Evolutionary conservation across 2,888 invertebrate genomes (phyloP).

Genomic region (Cacoxenus indagator): DNA sequence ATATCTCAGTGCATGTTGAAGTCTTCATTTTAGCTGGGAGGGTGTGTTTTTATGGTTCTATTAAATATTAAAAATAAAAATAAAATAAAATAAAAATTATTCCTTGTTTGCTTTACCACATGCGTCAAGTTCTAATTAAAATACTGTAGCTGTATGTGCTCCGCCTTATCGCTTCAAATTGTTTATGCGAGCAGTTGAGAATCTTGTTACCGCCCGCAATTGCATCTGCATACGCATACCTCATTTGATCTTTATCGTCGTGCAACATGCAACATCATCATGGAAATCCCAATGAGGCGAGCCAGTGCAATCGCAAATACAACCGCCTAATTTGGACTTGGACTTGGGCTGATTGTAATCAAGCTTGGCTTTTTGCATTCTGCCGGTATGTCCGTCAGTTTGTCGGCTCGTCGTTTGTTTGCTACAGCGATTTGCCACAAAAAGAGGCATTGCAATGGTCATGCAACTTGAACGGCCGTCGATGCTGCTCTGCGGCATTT

Average conservation of each 20-base stretch:
- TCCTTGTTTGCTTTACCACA: neutral
- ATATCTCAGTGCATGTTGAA: constrained; percentile 13
- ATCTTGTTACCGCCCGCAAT: constrained; percentile 20
- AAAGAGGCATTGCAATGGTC: constrained; percentile 1
- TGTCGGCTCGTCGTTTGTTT: constrained; percentile 23
- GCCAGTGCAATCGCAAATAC: neutral
- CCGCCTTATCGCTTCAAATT: neutral
- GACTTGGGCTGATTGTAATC: constrained; percentile 52
- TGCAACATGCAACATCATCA: constrained; percentile 55
- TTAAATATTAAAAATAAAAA: too few species aligned
- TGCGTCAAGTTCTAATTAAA: constrained; percentile 15
- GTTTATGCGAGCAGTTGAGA: constrained; percentile 24
- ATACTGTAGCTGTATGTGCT: constrained; percentile 11
- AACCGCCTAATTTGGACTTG: neutral
- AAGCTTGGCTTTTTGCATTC: constrained; percentile 53
- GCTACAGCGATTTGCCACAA: constrained; percentile 51
- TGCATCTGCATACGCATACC: constrained; percentile 51
- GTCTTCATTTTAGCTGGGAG: neutral
- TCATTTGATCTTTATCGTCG: constrained; percentile 62
- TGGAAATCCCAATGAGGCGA: neutral
- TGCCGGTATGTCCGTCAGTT: neutral
- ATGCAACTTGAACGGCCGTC: constrained; percentile 50
- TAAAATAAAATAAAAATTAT: too few species aligned
- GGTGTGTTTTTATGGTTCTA: too few species aligned
- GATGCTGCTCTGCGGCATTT: constrained; percentile 51